Evolutionary conservation across 2,797 vertebrate genomes (phyloP), one percentile per base, ranked within the genome.

Genomic region (Urophycis tenuis): DNA sequence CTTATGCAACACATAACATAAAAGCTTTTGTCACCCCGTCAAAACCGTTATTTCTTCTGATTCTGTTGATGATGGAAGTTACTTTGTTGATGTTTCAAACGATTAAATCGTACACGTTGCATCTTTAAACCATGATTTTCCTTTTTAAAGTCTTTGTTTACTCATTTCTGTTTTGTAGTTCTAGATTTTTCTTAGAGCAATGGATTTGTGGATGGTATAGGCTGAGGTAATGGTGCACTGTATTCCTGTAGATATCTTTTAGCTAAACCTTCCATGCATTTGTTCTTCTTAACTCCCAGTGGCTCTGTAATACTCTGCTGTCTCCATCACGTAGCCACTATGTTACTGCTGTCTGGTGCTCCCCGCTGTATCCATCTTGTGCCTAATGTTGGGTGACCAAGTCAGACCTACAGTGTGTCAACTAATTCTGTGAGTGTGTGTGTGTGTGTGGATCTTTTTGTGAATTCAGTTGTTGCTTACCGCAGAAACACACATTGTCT

Each of bases 321-420:
- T 74, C 76, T 81, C 73, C 39, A 74, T 77, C 32, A 67, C 60
- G 70, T 67, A 84, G 79, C 78, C 74, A 33, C 78, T 81, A 74
- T 80, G 67, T 74, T 84, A 36, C 77, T 1, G 17, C 77, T 12
- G 53, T 70, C 70, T 81, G 33, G 22, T 30, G 36, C 72, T 41
- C 22, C 34, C 25, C 7, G 32, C 71, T 84, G 78, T 89, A 78
- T 89, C 90, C 88, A 84, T 88, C 86, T 87, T 85, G 30, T 71
- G 69, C 30, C 30, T 71, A 32, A 32, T 32, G 69, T 71, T 49
- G 71, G 76, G 49, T 79, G 67, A 72, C 22, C 72, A 29, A 29
- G n/a, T 64, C 60, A 11, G 60, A 64, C 60, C 60, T 64, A 25
- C 60, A 64, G n/a, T 64, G 60, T 64, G 60, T 64, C 29, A 64